These are phyloP conservation scores for Lepidurus apus DNA, from an alignment of 1,140 invertebrate species.

Conservation along the genomic window DNA sequence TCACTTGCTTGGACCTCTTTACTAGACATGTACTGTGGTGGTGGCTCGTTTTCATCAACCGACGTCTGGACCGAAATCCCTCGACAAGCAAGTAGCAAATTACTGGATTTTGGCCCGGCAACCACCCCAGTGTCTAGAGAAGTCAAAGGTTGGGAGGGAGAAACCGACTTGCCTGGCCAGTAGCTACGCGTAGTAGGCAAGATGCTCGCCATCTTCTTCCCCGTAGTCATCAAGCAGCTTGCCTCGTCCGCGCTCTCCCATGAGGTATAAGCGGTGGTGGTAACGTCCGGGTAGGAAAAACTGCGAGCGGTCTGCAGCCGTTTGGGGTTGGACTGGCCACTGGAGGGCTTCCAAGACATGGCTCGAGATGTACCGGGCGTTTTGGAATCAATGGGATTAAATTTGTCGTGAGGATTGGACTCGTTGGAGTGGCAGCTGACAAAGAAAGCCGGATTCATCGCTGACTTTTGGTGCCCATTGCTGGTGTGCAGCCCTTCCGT, in stretches of 20 bases:
- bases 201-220: constrained; percentile 8
- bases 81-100: not conserved
- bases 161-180: not conserved
- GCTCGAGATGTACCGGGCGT: not conserved
- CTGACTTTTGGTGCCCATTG: not conserved
- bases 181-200: not conserved
- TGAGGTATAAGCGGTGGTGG: not conserved
- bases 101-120: not conserved
- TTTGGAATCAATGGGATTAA: not conserved
- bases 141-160: not conserved
- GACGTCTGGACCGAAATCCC: not conserved
- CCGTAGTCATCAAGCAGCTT: not conserved
- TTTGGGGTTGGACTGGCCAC: not conserved
- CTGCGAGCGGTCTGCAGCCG: not conserved
- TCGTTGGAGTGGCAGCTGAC: not conserved
- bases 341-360: not conserved
- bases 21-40: not conserved
- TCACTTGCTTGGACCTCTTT: not conserved
- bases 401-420: not conserved
- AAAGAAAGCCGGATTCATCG: constrained; percentile 14
- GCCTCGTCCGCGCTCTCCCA: not conserved
- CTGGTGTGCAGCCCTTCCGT: not conserved
- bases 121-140: not conserved
- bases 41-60: not conserved
- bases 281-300: not conserved